Conservation (phyloP, 2,888 invertebrate genomes). For the Mallateleia sp. region DNA sequence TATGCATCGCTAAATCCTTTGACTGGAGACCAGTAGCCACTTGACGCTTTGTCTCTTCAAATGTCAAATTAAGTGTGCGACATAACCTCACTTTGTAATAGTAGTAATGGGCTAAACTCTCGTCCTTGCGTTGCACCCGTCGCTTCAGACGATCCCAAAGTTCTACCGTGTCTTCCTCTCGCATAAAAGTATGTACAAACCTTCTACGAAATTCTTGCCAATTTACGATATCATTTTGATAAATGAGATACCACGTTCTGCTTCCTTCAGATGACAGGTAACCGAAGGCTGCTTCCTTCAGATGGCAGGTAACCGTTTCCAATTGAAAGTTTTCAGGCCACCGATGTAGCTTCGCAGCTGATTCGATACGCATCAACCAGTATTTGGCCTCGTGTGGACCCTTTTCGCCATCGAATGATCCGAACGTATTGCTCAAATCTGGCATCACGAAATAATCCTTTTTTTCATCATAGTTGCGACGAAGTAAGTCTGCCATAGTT, state of each 20-base stretch:
- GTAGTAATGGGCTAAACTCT: background rate
- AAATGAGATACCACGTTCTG: background rate
- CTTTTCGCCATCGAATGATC: background rate
- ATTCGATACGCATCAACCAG: background rate
- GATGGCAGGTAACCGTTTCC: background rate
- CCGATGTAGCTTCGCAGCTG: background rate
- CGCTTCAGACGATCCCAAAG: background rate
- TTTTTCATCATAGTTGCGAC: too few relatives aligned
- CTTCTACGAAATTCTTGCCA: background rate
- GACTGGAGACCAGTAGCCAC: background rate
- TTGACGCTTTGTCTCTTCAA: background rate
- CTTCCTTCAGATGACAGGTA: background rate
- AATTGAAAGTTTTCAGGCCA: background rate
- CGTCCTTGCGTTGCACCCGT: background rate
- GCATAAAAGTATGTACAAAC: too few relatives aligned
- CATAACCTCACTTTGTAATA: conserved; percentile 12
- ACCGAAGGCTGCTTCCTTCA: background rate
- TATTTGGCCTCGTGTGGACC: background rate
- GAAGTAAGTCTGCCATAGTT: too few relatives aligned
- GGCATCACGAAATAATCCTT: background rate
- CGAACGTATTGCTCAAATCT: background rate
- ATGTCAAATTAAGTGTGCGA: background rate
- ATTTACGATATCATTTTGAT: background rate
- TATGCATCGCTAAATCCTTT: background rate
- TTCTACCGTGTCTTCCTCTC: background rate